phyloP scores from a whole-genome alignment of 2,888 invertebrate species.

The Palloptera scutellata region DNA sequence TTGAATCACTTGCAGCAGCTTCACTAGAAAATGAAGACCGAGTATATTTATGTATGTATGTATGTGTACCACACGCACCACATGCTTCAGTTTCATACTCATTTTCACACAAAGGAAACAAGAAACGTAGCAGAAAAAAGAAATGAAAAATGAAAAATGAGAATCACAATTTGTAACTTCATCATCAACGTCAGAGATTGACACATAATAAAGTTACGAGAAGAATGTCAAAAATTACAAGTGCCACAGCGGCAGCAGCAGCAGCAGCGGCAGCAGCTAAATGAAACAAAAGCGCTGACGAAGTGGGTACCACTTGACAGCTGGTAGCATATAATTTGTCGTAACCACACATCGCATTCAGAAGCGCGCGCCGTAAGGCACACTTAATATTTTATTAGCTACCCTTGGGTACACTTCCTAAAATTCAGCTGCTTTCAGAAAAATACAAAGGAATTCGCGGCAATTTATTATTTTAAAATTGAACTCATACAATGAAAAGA shows the following conservation, averaged over 20 bases:
- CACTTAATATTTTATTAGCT: neutral
- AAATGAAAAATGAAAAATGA: neutral
- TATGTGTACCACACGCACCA: no score
- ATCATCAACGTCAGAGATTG: slow-evolving; percentile 51
- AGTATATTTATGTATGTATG: no score
- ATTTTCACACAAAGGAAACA: no score
- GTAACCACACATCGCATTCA: slow-evolving; percentile 6
- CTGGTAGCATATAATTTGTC: slow-evolving; percentile 12
- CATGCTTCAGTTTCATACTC: no score
- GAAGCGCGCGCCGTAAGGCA: neutral
- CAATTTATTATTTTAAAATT: neutral
- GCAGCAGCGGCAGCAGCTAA: neutral
- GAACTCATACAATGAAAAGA: slow-evolving; percentile 6
- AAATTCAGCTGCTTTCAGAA: neutral
- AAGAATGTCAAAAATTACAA: neutral
- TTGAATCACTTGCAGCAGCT: no score
- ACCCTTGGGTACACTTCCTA: neutral
- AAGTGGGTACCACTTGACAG: neutral
- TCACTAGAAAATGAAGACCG: no score
- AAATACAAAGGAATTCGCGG: neutral
- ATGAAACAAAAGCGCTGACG: neutral
- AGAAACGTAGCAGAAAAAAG: no score
- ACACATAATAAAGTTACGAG: slow-evolving; percentile 53
- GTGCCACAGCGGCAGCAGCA: neutral
- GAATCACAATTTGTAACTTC: slow-evolving; percentile 28